Percentiles rank a stretch among this genome's conserved stretches.
These are phyloP conservation scores for Zaprionus obscuricornis DNA, from an alignment of 2,888 invertebrate genomes.

Conservation along the genomic window DNA sequence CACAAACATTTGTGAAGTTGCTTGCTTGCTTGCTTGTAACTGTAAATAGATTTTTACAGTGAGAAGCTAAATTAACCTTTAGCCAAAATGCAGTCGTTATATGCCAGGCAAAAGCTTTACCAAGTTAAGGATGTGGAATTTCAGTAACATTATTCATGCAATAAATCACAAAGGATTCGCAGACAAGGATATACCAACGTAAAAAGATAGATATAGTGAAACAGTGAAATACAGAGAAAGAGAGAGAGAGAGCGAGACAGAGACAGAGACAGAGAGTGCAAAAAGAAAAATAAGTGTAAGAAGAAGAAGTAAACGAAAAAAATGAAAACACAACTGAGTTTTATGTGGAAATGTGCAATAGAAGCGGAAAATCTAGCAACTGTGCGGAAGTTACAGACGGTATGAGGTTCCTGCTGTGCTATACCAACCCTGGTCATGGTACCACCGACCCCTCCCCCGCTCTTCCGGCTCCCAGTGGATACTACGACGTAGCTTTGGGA, in stretches of 20 bases:
- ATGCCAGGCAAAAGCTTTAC: constrained; percentile 24
- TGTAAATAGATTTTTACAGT: no score
- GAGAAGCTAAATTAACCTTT: constrained; percentile 38
- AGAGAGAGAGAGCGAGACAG: constrained; percentile 1
- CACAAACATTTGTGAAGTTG: constrained; percentile 3
- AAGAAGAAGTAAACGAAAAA: constrained; percentile 9
- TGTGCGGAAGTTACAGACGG: constrained; percentile 24
- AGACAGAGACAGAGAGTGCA: background rate
- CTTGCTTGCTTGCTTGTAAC: no score
- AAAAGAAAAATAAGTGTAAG: background rate
- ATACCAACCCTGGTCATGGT: no score
- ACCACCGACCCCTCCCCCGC: no score
- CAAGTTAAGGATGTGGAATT: constrained; percentile 30
- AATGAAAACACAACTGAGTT: constrained; percentile 19
- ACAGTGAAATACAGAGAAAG: background rate
- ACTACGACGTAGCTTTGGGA: no score
- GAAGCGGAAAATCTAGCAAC: constrained; percentile 39
- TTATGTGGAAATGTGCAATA: constrained; percentile 40
- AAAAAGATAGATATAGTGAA: constrained; percentile 7
- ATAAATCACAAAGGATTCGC: constrained; percentile 55
- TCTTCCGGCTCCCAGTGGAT: constrained; percentile 1
- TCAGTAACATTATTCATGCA: constrained; percentile 51
- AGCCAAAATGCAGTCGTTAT: constrained; percentile 37
- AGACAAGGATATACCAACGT: constrained; percentile 26
- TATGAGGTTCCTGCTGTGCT: constrained; percentile 24